A percentile compares a stretch with the other conserved stretches of the same genome.
Conservation (phyloP, 1,140 invertebrate species). For the Probaryconus sp. region DNA sequence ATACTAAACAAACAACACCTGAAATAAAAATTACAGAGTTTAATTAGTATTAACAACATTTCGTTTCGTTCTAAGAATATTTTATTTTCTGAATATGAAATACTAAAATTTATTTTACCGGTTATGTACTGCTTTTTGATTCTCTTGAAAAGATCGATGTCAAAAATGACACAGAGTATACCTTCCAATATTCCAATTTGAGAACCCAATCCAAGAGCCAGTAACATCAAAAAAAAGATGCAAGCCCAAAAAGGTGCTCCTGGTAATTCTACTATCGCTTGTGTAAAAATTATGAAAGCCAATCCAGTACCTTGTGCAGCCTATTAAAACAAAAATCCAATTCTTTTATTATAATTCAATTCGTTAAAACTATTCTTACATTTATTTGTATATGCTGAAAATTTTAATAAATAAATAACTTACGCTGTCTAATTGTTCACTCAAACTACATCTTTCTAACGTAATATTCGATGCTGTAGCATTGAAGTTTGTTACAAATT, state of each 20-base stretch:
- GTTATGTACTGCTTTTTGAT: constrained; percentile 92
- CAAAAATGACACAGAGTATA: constrained; percentile 95
- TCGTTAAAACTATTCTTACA: neutral
- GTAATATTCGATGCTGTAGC: constrained; percentile 71
- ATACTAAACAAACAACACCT: constrained; percentile 89
- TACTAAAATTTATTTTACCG: constrained; percentile 76
- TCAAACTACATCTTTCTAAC: constrained; percentile 83
- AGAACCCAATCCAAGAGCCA: constrained; percentile 92
- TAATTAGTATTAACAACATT: too few relatives aligned
- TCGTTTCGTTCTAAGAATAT: too few relatives aligned
- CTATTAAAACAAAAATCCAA: constrained; percentile 74
- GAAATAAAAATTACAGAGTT: constrained; percentile 66
- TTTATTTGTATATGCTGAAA: too few relatives aligned
- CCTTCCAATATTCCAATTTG: constrained; percentile 96
- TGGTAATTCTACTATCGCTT: constrained; percentile 93
- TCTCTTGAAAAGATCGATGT: constrained; percentile 92
- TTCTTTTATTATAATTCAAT: neutral
- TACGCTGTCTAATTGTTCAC: constrained; percentile 86
- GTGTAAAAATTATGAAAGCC: constrained; percentile 94
- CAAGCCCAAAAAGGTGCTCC: constrained; percentile 95
- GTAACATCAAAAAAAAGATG: constrained; percentile 94
- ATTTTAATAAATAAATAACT: constrained; percentile 61
- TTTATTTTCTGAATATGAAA: neutral
- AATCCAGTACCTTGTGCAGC: constrained; percentile 95
- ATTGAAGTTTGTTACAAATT: constrained; percentile 74